These are phyloP conservation scores for Drosophila infuscata DNA, from an alignment of 2,888 invertebrate species.

Conservation along the genomic window DNA sequence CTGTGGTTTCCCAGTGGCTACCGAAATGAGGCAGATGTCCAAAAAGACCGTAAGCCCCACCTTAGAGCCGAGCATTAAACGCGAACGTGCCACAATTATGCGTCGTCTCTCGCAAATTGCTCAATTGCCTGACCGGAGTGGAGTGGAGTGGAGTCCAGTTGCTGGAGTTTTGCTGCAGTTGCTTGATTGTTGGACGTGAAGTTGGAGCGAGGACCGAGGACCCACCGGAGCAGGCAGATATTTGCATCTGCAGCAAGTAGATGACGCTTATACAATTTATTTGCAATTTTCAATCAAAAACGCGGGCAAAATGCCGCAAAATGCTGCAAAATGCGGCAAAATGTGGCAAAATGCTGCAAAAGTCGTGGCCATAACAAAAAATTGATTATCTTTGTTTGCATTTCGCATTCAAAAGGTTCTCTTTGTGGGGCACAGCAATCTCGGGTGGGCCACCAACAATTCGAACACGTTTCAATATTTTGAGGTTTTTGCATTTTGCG, in stretches of 20 bases:
- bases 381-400: conserved; percentile 62
- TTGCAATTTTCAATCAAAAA: conserved; percentile 79
- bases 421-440: conserved; percentile 11
- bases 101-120: conserved; percentile 70
- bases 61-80: conserved; percentile 67
- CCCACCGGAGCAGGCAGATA: conserved; percentile 59
- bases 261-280: conserved; percentile 78
- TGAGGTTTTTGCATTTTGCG: conserved; percentile 65
- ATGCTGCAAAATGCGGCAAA: conserved; percentile 49
- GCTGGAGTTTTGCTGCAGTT: background rate
- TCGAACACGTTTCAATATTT: conserved; percentile 83
- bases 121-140: conserved; percentile 58
- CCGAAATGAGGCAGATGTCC: conserved; percentile 59
- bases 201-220: conserved; percentile 51
- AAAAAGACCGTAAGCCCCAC: conserved; percentile 58
- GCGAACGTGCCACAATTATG: conserved; percentile 79
- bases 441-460: conserved; percentile 44
- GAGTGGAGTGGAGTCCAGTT: background rate
- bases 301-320: conserved; percentile 64
- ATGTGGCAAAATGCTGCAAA: conserved; percentile 35
- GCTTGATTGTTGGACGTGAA: conserved; percentile 8
- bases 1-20: conserved; percentile 61
- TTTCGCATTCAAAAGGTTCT: conserved; percentile 39
- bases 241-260: conserved; percentile 70
- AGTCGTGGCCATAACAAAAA: conserved; percentile 72